Conservation (phyloP, 1,140 invertebrate genomes). For the Rhopalosiphum maidis region DNA sequence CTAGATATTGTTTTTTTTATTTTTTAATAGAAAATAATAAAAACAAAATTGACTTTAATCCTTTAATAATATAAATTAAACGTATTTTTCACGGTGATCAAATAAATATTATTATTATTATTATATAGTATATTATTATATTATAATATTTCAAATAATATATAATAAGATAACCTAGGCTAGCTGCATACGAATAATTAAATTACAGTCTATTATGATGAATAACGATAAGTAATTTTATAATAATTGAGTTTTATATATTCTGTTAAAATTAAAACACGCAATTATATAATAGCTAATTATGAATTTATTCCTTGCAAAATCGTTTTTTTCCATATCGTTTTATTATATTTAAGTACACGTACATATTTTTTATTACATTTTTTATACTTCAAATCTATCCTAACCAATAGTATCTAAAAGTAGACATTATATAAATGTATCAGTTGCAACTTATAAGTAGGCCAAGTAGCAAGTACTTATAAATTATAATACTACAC, state of each 20-base stretch:
- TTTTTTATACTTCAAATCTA: background rate
- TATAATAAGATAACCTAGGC: background rate
- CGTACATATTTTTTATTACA: background rate
- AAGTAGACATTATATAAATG: too few relatives aligned
- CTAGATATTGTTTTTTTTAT: background rate
- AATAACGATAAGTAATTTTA: background rate
- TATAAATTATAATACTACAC: too few relatives aligned
- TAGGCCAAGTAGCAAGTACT: too few relatives aligned
- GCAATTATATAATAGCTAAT: background rate
- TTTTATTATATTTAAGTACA: background rate
- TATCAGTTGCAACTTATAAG: too few relatives aligned
- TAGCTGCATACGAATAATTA: background rate
- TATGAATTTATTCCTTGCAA: background rate
- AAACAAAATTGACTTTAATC: background rate
- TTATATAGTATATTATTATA: background rate
- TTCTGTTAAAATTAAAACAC: background rate
- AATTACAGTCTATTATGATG: background rate
- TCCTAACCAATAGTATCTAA: too few relatives aligned
- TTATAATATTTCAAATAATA: background rate
- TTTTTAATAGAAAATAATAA: background rate
- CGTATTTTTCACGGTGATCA: background rate
- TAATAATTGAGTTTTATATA: background rate
- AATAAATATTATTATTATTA: background rate
- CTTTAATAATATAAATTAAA: background rate
- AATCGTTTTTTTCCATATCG: background rate